These are phyloP conservation scores for Palaemon carinicauda DNA, from an alignment of 1,140 invertebrate genomes.

Conservation along the genomic window DNA sequence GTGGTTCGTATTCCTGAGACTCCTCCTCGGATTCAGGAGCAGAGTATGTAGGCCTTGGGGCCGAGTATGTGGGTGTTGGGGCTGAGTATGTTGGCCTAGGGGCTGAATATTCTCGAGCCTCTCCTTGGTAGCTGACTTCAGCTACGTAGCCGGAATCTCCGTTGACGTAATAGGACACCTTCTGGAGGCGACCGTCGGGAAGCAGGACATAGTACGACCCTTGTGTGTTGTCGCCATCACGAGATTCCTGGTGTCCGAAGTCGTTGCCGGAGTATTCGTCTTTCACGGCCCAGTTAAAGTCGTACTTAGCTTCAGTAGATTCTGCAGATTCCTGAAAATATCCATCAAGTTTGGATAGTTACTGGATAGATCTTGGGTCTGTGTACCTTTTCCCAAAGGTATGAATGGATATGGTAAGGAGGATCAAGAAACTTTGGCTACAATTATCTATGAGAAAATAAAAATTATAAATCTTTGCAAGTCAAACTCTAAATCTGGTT, in stretches of 20 bases:
- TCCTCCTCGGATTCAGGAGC: background rate
- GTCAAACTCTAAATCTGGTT: no score
- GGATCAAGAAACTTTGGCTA: no score
- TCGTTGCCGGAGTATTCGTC: background rate
- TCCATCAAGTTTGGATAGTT: background rate
- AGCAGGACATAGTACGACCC: slow-evolving; percentile 12
- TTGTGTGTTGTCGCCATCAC: slow-evolving; percentile 1
- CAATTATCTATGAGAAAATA: no score
- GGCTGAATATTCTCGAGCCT: background rate
- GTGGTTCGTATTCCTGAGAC: background rate
- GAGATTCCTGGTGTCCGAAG: background rate
- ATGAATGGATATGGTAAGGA: no score
- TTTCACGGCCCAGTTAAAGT: background rate
- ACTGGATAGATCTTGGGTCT: background rate
- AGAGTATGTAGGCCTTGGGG: background rate
- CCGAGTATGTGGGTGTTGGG: background rate
- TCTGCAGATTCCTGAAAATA: background rate
- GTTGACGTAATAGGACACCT: background rate
- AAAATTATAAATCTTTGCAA: no score
- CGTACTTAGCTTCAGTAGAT: background rate
- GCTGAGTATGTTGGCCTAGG: background rate
- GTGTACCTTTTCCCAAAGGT: no score
- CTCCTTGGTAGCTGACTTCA: background rate
- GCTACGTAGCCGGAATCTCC: background rate
- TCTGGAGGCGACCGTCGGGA: slow-evolving; percentile 12